Percentiles rank a stretch among this genome's conserved stretches.
These are phyloP conservation scores for Etia nguti DNA, from an alignment of 2,113 vertebrate species.

Conservation along the genomic window DNA sequence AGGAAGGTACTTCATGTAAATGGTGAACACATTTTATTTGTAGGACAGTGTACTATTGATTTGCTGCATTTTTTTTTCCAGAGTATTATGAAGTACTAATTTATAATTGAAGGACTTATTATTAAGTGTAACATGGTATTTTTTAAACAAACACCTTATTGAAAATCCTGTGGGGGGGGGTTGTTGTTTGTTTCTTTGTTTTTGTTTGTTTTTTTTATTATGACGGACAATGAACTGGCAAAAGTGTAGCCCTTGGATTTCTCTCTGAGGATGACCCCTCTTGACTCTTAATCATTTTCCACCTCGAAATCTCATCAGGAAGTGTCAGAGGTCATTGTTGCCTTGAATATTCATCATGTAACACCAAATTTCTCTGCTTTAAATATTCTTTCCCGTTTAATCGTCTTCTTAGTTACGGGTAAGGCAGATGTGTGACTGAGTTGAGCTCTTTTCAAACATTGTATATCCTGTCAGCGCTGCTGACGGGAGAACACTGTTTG, in stretches of 20 bases:
- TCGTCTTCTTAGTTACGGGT: background rate
- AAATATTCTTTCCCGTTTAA: background rate
- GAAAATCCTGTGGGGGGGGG: background rate
- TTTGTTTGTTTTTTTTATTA: background rate
- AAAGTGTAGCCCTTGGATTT: background rate
- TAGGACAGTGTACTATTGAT: background rate
- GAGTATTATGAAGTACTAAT: background rate
- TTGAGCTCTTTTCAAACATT: conserved; percentile 16
- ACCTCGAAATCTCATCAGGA: background rate
- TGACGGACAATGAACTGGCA: background rate
- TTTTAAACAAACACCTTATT: background rate
- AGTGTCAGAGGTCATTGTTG: conserved; percentile 22
- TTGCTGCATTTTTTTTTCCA: background rate
- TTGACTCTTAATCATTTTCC: conserved; percentile 9
- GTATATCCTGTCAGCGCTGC: conserved; percentile 40
- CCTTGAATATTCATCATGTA: conserved; percentile 47
- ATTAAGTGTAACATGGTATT: background rate
- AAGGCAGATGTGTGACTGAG: conserved; percentile 4
- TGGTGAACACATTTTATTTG: background rate
- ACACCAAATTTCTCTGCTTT: background rate
- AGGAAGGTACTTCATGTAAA: background rate
- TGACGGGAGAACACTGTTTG: conserved; percentile 58
- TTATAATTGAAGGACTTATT: background rate
- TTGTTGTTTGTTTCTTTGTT: background rate
- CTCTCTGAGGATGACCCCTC: background rate